Base-by-base conservation (phyloP, 2,888 invertebrate species). In the Hipparchia sbordonii region DNA sequence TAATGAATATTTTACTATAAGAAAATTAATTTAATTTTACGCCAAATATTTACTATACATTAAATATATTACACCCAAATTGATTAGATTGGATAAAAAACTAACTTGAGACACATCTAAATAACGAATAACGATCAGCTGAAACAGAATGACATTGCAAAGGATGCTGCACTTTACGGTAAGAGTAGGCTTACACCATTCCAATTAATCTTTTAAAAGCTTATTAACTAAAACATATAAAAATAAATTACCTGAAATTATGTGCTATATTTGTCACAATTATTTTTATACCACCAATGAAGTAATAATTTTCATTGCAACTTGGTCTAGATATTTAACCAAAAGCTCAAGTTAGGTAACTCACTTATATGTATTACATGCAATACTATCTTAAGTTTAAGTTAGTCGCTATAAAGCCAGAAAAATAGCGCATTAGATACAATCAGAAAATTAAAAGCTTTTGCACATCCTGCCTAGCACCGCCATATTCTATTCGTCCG, bases 221-320 rank as follows among this genome's bases (percentile, higher is more conserved):
- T 70, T 59, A 69, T 59, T 66, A 71, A 63, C 62, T 66, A 73
- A 67, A 70, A 70, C 68, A 79, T 82, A 80, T 82, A 77, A 86
- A 89, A 89, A 84, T 80, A 82, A 82, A 84, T 91, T 92, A 92
- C 93, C 92, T 92, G 92, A 85, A 84, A 79, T 85, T 87, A 82
- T 85, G 85, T 83, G 86, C 84, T 90, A 87, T 90, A 89, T 88
- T 92, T 89, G 89, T 91, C 93, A 92, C 90, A 92, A 93, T 92
- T 92, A 92, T 93, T 93, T 93, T 93, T 93, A 93, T 89, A 93
- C 91, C 91, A 89, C 86, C 86, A 91, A 87, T 88, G 91, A 90
- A 90, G 88, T 91, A 89, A 89, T 86, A 89, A 89, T 88, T 92
- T 90, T 92, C 93, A 93, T 93, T 88, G 90, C 92, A 91, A 89